Evolutionary conservation across 2,113 vertebrate species (phyloP).

Genomic region (Nycticorax nycticorax): DNA sequence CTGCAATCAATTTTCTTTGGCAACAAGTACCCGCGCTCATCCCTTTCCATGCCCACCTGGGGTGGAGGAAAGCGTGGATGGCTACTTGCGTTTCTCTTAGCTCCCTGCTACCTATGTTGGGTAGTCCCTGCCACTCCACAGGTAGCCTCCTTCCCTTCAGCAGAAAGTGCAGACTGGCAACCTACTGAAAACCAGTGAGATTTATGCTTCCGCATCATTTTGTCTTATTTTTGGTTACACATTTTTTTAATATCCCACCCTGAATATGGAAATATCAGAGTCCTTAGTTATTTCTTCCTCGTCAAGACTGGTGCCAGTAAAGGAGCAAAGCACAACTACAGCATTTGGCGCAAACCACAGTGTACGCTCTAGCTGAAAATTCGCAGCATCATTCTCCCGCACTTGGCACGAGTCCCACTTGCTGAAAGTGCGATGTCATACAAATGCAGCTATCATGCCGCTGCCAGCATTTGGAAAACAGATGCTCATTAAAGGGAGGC

Average conservation of each 20-base stretch:
- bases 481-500: neutral
- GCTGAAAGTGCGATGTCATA: neutral
- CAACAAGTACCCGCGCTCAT: neutral
- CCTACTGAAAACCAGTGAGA: neutral
- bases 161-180: neutral
- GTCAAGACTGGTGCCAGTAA: neutral
- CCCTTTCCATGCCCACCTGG: neutral
- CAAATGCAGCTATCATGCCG: neutral
- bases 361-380: neutral
- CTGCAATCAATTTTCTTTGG: neutral
- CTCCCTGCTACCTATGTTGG: neutral
- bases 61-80: too few species aligned
- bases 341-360: neutral
- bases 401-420: neutral
- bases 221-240: neutral
- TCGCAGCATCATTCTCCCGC: neutral
- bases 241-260: neutral
- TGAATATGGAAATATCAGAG: neutral
- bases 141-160: neutral
- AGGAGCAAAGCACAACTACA: neutral
- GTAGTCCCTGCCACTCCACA: neutral
- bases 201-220: neutral
- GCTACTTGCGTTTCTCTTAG: neutral
- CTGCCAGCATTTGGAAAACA: neutral
- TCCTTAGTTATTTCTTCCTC: neutral